Evolutionary conservation across 2,113 vertebrate species (phyloP).

Genomic region (Brienomyrus longianalis): DNA sequence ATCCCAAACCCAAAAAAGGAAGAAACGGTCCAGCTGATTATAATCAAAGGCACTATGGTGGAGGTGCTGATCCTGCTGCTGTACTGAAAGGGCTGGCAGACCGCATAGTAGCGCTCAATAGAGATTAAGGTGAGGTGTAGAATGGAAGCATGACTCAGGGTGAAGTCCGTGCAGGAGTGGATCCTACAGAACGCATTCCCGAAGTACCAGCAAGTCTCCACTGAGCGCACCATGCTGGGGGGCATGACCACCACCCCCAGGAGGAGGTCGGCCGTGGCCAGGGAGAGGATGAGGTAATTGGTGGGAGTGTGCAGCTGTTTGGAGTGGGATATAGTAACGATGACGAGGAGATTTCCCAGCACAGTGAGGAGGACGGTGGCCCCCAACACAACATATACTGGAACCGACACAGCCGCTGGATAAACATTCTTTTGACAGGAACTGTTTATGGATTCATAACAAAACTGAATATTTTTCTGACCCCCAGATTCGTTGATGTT

Average conservation of each 20-base stretch:
- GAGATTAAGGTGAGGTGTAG: constrained; percentile 57
- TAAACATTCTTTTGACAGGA: constrained; percentile 60
- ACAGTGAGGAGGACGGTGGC: constrained; percentile 32
- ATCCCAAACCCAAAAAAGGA: constrained; percentile 26
- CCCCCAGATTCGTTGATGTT: neutral
- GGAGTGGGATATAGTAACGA: constrained; percentile 66
- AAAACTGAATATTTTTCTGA: constrained; percentile 44
- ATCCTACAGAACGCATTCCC: constrained; percentile 70
- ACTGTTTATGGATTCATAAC: constrained; percentile 55
- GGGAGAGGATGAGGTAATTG: constrained; percentile 69
- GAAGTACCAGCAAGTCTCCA: constrained; percentile 73
- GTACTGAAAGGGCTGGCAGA: constrained; percentile 54
- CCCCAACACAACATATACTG: constrained; percentile 60
- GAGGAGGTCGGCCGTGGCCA: constrained; percentile 23
- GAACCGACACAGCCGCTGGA: constrained; percentile 45
- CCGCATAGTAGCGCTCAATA: constrained; percentile 65
- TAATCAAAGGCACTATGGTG: constrained; percentile 18
- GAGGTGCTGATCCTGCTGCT: constrained; percentile 18
- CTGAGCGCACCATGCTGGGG: constrained; percentile 68
- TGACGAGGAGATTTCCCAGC: constrained; percentile 7
- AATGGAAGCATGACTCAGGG: constrained; percentile 52
- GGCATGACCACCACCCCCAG: constrained; percentile 65
- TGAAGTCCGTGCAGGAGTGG: constrained; percentile 47
- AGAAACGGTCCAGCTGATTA: constrained; percentile 33
- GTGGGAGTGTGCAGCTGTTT: constrained; percentile 66